A percentile compares a stretch with the other conserved stretches of the same genome.
These are phyloP conservation scores for Temnothorax rugatulus DNA, from an alignment of 2,888 invertebrate genomes.

Conservation along the genomic window DNA sequence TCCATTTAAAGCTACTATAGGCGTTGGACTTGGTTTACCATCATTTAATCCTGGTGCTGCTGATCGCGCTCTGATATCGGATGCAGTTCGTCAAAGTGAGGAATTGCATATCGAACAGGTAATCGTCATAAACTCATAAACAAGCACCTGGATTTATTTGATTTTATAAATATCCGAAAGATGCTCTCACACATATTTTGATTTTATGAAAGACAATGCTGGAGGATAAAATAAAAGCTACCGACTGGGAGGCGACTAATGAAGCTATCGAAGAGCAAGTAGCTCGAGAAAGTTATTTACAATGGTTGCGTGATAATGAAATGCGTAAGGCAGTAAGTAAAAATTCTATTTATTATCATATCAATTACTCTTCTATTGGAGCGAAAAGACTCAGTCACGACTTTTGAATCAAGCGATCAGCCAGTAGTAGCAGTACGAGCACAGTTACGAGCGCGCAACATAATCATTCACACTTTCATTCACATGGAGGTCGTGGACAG, in stretches of 20 bases:
- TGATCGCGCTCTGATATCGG: conserved; percentile 90
- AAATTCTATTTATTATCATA: conserved; percentile 7
- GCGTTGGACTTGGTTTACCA: conserved; percentile 94
- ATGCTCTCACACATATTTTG: conserved; percentile 22
- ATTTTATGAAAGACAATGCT: conserved; percentile 91
- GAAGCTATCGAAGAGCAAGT: conserved; percentile 96
- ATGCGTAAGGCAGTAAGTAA: conserved; percentile 87
- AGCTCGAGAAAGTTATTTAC: conserved; percentile 94
- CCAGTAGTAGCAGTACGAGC: conserved; percentile 83
- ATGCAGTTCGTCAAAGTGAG: conserved; percentile 93
- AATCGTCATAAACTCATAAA: conserved; percentile 37
- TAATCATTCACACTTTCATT: conserved; percentile 82
- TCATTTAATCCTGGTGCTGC: conserved; percentile 92
- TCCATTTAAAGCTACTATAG: conserved; percentile 93
- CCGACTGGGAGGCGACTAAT: conserved; percentile 97
- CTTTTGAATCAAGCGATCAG: conserved; percentile 79
- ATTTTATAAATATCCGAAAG: conserved; percentile 10
- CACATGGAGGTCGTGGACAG: conserved; percentile 81
- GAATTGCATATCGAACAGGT: conserved; percentile 93
- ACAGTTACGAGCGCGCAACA: conserved; percentile 84
- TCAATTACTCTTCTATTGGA: conserved; percentile 30
- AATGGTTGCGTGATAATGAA: conserved; percentile 91
- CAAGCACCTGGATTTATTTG: not conserved
- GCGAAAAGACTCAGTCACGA: conserved; percentile 34
- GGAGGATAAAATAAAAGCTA: conserved; percentile 95